phyloP scores from a whole-genome alignment of 2,113 vertebrate genomes.

The Uria lomvia region DNA sequence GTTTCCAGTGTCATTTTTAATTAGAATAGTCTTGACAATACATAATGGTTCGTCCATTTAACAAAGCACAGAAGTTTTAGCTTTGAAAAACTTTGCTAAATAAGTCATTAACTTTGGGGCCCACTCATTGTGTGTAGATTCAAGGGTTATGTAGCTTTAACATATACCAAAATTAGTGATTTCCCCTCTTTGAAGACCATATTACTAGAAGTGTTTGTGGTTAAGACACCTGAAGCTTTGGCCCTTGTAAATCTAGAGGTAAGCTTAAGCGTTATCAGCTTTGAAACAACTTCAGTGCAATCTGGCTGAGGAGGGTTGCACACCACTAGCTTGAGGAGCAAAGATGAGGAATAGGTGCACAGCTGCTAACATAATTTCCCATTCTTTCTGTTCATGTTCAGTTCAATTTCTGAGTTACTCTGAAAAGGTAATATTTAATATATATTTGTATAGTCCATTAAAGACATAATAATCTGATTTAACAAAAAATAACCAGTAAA shows the following conservation, averaged over 20 bases:
- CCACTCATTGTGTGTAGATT: background rate
- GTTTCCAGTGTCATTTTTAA: background rate
- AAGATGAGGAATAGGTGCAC: background rate
- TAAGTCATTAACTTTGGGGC: background rate
- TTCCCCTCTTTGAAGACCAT: background rate
- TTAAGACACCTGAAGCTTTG: background rate
- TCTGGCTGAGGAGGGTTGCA: background rate
- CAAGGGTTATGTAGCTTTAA: background rate
- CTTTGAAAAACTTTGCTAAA: background rate
- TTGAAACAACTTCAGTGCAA: background rate
- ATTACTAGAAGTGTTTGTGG: background rate
- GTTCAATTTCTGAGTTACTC: background rate
- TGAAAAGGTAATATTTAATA: background rate
- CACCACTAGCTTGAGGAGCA: fast-evolving
- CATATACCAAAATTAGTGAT: background rate
- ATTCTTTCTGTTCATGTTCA: background rate
- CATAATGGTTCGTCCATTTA: background rate
- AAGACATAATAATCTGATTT: background rate
- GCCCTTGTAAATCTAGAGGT: background rate
- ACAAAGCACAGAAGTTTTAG: background rate
- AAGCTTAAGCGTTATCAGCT: background rate
- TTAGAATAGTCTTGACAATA: background rate
- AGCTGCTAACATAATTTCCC: background rate
- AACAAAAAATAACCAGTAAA: background rate
- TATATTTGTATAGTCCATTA: background rate